Evolutionary conservation across 2,113 vertebrate genomes (phyloP).

Genomic region (Shinisaurus crocodilurus): DNA sequence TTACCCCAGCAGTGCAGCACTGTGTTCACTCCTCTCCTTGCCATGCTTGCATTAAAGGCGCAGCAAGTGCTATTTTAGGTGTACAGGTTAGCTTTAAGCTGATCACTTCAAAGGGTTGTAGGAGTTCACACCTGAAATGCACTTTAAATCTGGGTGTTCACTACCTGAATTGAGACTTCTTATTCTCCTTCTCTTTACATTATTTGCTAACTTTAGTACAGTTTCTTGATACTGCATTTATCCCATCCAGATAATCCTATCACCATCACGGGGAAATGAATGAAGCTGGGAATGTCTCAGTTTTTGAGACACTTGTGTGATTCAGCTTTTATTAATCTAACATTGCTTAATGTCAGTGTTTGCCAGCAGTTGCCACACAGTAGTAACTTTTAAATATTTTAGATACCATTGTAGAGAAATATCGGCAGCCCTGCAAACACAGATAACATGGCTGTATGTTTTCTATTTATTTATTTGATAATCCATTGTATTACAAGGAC

Average conservation of each 20-base stretch:
- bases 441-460: not conserved
- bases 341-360: accelerated
- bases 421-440: not conserved
- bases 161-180: not conserved
- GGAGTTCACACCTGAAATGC: not conserved
- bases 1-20: not conserved
- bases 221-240: not conserved
- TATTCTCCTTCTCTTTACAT: not conserved
- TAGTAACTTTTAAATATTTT: not conserved
- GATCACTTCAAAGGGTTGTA: not conserved
- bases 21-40: not conserved
- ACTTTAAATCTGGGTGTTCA: not conserved
- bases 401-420: not conserved
- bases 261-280: accelerated
- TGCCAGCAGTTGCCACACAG: not conserved
- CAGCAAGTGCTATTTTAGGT: not conserved
- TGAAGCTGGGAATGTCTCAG: accelerated
- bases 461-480: not conserved
- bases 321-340: not conserved
- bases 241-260: accelerated
- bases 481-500: not conserved
- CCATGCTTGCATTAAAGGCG: not conserved
- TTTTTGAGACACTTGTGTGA: not conserved
- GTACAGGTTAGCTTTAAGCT: not conserved
- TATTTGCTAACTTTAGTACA: not conserved